A percentile compares a stretch with the other conserved stretches of the same genome.
Evolutionary conservation across 2,888 invertebrate species (phyloP).

Genomic region (Phengaris alcon): DNA sequence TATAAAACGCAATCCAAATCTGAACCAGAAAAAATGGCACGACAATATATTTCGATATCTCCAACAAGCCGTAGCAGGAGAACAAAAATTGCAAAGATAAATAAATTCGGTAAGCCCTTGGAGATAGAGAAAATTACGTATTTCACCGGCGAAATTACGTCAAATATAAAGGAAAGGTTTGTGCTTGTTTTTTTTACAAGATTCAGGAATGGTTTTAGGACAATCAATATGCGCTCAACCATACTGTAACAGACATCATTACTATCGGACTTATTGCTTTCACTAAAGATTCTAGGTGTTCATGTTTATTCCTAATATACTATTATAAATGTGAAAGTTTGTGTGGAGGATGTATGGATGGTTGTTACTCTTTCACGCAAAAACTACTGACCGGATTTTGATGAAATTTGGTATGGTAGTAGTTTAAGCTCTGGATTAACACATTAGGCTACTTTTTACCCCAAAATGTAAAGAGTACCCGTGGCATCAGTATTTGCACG

Average conservation of each 20-base stretch:
- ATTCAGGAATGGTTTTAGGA: neutral
- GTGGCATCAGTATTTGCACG: too few relatives aligned
- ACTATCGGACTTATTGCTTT: too few relatives aligned
- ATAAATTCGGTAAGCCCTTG: constrained; percentile 21
- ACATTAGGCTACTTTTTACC: too few relatives aligned
- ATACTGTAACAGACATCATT: neutral
- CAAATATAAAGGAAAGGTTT: neutral
- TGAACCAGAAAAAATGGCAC: constrained; percentile 15
- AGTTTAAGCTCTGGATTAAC: too few relatives aligned
- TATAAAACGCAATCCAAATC: neutral
- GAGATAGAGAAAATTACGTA: constrained; percentile 23
- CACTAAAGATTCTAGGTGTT: too few relatives aligned
- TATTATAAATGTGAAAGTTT: too few relatives aligned
- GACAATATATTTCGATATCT: constrained; percentile 15
- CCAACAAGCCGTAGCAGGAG: constrained; percentile 17
- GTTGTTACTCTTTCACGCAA: too few relatives aligned
- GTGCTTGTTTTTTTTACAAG: neutral
- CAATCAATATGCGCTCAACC: neutral
- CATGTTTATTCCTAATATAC: too few relatives aligned
- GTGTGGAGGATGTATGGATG: too few relatives aligned
- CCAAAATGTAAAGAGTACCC: too few relatives aligned
- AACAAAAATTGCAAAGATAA: constrained; percentile 22
- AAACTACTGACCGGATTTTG: too few relatives aligned
- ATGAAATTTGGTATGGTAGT: too few relatives aligned
- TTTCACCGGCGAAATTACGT: constrained; percentile 18